Evolutionary conservation across 2,113 vertebrate genomes (phyloP), one percentile per base, ranked within the genome.

Genomic region (Grallaria varia): DNA sequence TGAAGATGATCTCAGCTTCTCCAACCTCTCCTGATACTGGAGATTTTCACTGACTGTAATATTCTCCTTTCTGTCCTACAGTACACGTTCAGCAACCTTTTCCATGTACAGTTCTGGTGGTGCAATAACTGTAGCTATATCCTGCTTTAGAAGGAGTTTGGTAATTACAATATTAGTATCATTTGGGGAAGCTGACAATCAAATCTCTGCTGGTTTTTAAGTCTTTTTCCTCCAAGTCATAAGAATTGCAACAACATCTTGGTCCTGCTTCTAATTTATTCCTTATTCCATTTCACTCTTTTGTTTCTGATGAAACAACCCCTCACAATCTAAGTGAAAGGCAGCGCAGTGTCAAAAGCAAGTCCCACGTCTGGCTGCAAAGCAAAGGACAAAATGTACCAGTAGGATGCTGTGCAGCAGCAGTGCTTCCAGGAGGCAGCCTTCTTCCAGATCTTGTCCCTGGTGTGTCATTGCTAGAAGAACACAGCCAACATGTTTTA

Each of bases 371-470:
- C 68, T 91, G 87, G 50, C 84, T 89, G 84, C 82, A 85, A 90
- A 91, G 90, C 53, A 71, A 83, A 79, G 90, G 92, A 96, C 95
- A 86, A 85, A 92, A 94, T 84, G 93, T 95, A 74, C 84, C 79
- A 67, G 82, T 28, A 71, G 78, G 85, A 89, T 66, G 67, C 84
- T 93, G 90, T 77, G 92, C 91, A 85, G 76, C 92, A 83, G 88
- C 83, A 86, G 78, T 60, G 52, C 37, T 91, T 92, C 84, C 92
- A 78, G 91, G 89, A 95, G 89, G 64, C 92, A 78, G 89, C 52
- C 22, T 66, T 79, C 94, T 89, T 81, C 85, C 91, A 88, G 72
- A 85, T 87, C 90, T 76, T 83, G 78, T 63, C 75, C 83, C 78
- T 60, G 28, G 37, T 60, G 67, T 76, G 78, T 89, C 89, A 45